phyloP scores from a whole-genome alignment of 1,140 invertebrate genomes.

The Xylocopa sonorina region DNA sequence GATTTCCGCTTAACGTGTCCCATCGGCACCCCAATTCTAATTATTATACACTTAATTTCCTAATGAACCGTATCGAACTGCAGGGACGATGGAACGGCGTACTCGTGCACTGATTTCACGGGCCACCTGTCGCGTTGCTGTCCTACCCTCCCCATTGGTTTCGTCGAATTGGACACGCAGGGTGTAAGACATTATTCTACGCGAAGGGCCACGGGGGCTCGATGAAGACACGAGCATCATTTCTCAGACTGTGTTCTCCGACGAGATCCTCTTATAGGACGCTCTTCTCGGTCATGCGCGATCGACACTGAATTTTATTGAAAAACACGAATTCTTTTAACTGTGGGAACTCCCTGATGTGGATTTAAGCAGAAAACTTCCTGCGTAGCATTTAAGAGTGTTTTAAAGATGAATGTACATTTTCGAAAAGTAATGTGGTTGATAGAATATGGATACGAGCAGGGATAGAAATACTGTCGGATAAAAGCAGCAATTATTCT shows the following conservation, averaged over 20 bases:
- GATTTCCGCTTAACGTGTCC: slow-evolving; percentile 50
- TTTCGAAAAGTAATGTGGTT: too few relatives aligned
- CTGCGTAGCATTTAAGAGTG: too few relatives aligned
- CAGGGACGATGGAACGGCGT: slow-evolving; percentile 68
- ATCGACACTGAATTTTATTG: neutral
- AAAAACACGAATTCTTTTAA: neutral
- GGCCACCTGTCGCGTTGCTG: slow-evolving; percentile 79
- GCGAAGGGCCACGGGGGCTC: slow-evolving; percentile 55
- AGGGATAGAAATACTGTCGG: too few relatives aligned
- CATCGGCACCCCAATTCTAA: slow-evolving; percentile 60
- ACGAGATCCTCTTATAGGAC: neutral
- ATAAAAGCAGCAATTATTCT: neutral
- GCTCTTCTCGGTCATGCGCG: neutral
- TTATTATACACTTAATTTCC: slow-evolving; percentile 74
- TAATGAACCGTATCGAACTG: slow-evolving; percentile 77
- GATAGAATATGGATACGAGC: too few relatives aligned
- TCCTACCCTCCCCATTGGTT: slow-evolving; percentile 72
- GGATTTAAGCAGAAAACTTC: too few relatives aligned
- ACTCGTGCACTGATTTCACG: slow-evolving; percentile 81
- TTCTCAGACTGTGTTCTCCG: neutral
- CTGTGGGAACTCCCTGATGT: too few relatives aligned
- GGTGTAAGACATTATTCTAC: slow-evolving; percentile 77
- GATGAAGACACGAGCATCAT: slow-evolving; percentile 12
- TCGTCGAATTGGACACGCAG: slow-evolving; percentile 76
- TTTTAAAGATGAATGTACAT: too few relatives aligned